Percentiles rank a stretch among this genome's conserved stretches.
These are phyloP conservation scores for Pachycephus smyrnensis DNA, from an alignment of 2,888 invertebrate genomes.

Conservation along the genomic window DNA sequence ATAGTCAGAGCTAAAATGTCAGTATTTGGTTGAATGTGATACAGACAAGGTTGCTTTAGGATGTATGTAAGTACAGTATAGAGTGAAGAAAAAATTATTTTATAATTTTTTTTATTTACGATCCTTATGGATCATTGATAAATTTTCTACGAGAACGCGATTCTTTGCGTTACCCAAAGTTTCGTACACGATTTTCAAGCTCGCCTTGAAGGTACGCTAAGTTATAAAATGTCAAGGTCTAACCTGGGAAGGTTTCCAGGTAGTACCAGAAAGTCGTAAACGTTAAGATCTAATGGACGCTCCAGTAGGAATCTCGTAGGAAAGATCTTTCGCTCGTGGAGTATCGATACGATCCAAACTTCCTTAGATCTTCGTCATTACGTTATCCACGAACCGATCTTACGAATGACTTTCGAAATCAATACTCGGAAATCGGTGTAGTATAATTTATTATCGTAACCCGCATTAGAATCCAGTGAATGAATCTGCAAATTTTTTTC, in stretches of 20 bases:
- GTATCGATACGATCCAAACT: background rate
- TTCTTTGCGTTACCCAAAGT: background rate
- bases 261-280: background rate
- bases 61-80: background rate
- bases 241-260: background rate
- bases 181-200: background rate
- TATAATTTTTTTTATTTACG: background rate
- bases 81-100: background rate
- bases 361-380: background rate
- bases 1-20: background rate
- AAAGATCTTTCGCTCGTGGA: background rate
- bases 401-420: too few species aligned
- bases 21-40: background rate
- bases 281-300: background rate
- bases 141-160: background rate
- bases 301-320: background rate
- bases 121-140: background rate
- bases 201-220: background rate
- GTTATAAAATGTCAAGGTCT: background rate
- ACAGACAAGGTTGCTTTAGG: background rate
- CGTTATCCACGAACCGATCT: background rate
- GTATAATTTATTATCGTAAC: too few species aligned
- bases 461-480: background rate
- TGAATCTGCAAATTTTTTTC: background rate
- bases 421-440: too few species aligned